These are phyloP conservation scores for Lycocerus yunnanus DNA, from an alignment of 2,888 invertebrate genomes.

Conservation along the genomic window DNA sequence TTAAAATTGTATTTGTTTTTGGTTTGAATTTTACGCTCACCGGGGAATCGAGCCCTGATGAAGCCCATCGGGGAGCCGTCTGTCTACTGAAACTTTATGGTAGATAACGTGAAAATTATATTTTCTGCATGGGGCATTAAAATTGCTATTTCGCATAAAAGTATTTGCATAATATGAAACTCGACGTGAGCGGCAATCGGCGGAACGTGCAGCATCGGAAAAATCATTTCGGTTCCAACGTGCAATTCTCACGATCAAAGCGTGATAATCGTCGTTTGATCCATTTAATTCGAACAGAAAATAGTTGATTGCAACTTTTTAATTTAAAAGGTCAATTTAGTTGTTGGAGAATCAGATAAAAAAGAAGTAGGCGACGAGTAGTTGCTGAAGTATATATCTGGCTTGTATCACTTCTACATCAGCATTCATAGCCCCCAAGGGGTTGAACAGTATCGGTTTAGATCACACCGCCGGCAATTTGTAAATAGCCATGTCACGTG, in stretches of 20 bases:
- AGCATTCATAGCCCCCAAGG: constrained; percentile 34
- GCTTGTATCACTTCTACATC: constrained; percentile 23
- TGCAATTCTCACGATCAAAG: background rate
- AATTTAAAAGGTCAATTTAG: background rate
- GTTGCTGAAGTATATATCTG: constrained; percentile 16
- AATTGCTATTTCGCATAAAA: background rate
- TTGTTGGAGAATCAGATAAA: constrained; percentile 20
- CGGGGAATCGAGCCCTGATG: too few species aligned
- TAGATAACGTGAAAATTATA: background rate
- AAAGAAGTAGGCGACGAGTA: background rate
- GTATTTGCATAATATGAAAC: background rate
- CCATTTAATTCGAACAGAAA: background rate
- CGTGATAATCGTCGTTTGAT: background rate
- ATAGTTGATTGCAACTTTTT: background rate
- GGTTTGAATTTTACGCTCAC: too few species aligned
- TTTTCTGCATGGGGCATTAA: background rate
- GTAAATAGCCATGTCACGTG: constrained; percentile 55
- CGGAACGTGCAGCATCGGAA: background rate
- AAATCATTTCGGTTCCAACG: background rate
- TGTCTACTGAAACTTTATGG: too few species aligned
- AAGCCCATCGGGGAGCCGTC: too few species aligned
- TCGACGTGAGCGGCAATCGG: background rate
- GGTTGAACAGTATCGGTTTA: constrained; percentile 42
- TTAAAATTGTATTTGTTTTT: too few species aligned
- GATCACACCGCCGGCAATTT: constrained; percentile 53